Conservation (phyloP, 2,113 vertebrate genomes). For the Tetrao urogallus region DNA sequence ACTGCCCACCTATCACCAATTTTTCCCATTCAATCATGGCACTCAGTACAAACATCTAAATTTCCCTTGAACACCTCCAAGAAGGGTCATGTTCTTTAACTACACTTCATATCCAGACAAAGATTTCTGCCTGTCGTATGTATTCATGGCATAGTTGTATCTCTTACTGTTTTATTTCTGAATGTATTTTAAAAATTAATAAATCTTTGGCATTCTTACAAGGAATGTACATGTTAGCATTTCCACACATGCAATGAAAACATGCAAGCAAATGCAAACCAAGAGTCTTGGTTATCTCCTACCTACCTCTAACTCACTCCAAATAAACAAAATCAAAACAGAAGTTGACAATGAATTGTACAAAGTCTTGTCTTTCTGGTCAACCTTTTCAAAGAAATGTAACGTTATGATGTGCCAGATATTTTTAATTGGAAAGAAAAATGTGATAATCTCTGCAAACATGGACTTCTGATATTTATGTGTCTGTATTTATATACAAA, state of each 20-base stretch:
- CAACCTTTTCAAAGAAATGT: not conserved
- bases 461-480: not conserved
- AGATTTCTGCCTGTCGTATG: not conserved
- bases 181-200: not conserved
- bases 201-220: not conserved
- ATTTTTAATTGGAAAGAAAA: not conserved
- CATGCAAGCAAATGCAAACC: not conserved
- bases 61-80: too few species aligned
- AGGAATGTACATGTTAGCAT: not conserved
- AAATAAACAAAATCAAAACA: not conserved
- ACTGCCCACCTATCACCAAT: too few species aligned
- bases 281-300: not conserved
- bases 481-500: not conserved
- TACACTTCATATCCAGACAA: not conserved
- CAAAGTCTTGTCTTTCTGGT: not conserved
- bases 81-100: not conserved
- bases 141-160: not conserved
- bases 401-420: not conserved
- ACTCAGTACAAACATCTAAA: too few species aligned
- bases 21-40: too few species aligned
- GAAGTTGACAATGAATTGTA: not conserved
- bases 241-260: not conserved
- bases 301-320: not conserved
- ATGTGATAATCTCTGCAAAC: not conserved
- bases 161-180: not conserved